A percentile compares a stretch with the other conserved stretches of the same genome.
phyloP scores from a whole-genome alignment of 2,888 invertebrate species.

The Abrostola tripartita region DNA sequence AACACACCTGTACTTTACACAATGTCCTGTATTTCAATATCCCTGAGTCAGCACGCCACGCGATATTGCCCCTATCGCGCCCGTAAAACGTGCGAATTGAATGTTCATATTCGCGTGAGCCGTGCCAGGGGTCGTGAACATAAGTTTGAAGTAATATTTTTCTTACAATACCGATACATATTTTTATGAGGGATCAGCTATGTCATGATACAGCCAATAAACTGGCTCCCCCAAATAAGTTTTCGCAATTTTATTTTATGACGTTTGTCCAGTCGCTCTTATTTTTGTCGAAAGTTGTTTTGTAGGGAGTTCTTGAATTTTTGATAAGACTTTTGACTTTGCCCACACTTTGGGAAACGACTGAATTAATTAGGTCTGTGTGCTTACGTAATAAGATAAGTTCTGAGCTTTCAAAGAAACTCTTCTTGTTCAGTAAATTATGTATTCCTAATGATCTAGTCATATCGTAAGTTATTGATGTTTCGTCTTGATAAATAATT shows the following conservation, averaged over 20 bases:
- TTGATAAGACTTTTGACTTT: conserved; percentile 1
- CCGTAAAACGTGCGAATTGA: conserved; percentile 68
- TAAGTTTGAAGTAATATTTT: conserved; percentile 73
- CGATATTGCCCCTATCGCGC: conserved; percentile 65
- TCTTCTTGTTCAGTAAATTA: background rate
- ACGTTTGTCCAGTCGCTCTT: conserved; percentile 73
- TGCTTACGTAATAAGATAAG: conserved; percentile 1
- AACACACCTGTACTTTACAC: conserved; percentile 74
- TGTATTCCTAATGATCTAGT: background rate
- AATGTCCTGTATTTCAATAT: conserved; percentile 66
- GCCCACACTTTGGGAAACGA: background rate
- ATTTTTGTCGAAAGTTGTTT: conserved; percentile 47
- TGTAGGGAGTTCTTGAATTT: conserved; percentile 16
- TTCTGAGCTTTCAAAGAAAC: background rate
- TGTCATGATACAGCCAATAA: conserved; percentile 84
- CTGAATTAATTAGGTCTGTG: conserved; percentile 12
- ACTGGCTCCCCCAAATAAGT: conserved; percentile 80
- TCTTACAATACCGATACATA: conserved; percentile 82
- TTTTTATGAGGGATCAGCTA: conserved; percentile 85
- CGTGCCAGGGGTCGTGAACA: conserved; percentile 58
- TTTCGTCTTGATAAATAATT: no score
- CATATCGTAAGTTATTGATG: background rate
- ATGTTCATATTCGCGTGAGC: conserved; percentile 73
- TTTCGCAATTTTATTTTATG: conserved; percentile 81
- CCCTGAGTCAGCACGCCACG: conserved; percentile 69